phyloP scores from a whole-genome alignment of 64 coral and sea anemone species.

The Actinia equina region DNA sequence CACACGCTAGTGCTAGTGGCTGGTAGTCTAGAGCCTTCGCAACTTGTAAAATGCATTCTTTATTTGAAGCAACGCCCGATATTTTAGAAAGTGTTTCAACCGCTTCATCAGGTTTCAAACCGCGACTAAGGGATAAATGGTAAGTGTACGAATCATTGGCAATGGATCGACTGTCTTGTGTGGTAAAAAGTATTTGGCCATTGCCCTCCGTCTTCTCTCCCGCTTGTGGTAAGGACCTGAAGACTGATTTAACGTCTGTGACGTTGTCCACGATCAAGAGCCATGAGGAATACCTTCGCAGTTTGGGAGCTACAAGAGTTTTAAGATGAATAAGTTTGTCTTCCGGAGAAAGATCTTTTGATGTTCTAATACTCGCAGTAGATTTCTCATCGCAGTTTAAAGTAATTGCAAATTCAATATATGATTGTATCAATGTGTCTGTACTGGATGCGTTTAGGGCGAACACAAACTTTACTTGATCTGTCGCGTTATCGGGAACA shows the following conservation, averaged over 20 bases:
- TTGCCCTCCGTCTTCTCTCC: not conserved
- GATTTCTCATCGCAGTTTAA: not conserved
- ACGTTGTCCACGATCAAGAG: too few relatives aligned
- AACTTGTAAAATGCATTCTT: not conserved
- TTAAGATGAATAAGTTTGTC: not conserved
- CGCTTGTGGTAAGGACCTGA: too few relatives aligned
- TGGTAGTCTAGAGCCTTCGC: not conserved
- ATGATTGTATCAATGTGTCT: not conserved
- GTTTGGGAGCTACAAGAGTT: not conserved
- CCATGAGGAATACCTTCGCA: not conserved
- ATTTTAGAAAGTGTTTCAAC: not conserved
- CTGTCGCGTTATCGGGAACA: not conserved
- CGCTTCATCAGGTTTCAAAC: not conserved
- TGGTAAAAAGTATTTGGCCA: not conserved
- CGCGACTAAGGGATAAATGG: not conserved
- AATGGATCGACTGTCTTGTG: not conserved
- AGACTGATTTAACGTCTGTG: not conserved
- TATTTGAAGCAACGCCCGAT: not conserved
- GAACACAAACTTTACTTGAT: not conserved
- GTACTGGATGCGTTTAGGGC: not conserved
- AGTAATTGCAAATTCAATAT: not conserved
- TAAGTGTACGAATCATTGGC: too few relatives aligned
- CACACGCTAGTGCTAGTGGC: not conserved
- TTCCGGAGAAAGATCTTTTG: not conserved
- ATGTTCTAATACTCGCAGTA: too few relatives aligned